Base-by-base conservation (phyloP, 2,113 vertebrate species). In the Ia io region DNA sequence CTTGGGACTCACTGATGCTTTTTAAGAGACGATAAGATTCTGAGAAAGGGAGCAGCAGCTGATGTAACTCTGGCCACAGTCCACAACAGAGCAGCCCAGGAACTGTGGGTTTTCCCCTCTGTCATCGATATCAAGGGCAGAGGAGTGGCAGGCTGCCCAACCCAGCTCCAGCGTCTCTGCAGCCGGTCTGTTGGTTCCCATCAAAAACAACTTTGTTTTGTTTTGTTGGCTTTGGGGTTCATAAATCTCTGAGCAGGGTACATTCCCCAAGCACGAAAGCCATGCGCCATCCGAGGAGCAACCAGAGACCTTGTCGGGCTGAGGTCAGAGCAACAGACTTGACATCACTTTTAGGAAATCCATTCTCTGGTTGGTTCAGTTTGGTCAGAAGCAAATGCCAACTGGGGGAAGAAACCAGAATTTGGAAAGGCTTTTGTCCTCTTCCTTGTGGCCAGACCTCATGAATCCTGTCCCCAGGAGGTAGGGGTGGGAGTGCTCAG, bases 291-390 rank as follows among this genome's bases (percentile, higher is more conserved):
- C 70, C 6, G 65, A 89, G 56, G 49, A 80, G 35, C 32, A 0
- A n/a, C 42, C 69, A 67, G 79, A 65, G 92, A 35, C 12, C 88
- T 42, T 35, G 5, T 37, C 5, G 4, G 76, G 80, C 65, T 6
- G 17, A 87, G 94, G 90, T 88, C 85, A 32, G 49, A 59, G 20
- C 4, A 0, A 28, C 5, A 1, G 67, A n/a, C 61, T 88, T 80
- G 71, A 87, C 63, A 17, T 82, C 65, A 32, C 40, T 71, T 96
- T 90, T 17, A 96, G 80, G 71, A 95, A 97, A 92, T 63, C 59
- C 1, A 6, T 23, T 56, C 69, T 74, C 88, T 69, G 84, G 32
- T 86, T 91, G 73, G 53, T 61, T 96, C 6, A 0, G 8, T 84
- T 89, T 92, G 80, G 59, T 85, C 61, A 95, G 56, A 84, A 28